These are phyloP conservation scores for Sebastes jordani DNA, from an alignment of 2,797 vertebrate genomes.

Conservation along the genomic window DNA sequence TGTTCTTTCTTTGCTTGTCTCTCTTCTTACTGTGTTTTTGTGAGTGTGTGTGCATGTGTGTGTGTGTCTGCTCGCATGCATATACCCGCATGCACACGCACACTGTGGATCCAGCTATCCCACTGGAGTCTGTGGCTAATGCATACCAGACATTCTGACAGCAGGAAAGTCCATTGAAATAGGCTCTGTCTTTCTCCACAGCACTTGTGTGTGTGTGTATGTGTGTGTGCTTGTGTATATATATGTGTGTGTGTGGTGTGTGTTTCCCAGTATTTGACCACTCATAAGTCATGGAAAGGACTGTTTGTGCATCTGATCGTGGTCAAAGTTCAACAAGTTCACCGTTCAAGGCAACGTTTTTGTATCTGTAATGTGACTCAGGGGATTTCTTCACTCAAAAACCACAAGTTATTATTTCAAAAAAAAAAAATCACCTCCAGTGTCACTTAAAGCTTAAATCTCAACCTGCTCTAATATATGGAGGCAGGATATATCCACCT, in stretches of 20 bases:
- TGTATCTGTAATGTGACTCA: slow-evolving; percentile 1
- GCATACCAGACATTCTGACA: slow-evolving; percentile 88
- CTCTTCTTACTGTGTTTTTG: slow-evolving; percentile 50
- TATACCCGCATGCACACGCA: slow-evolving; percentile 58
- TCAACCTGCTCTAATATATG: slow-evolving; percentile 58
- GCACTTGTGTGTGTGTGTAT: slow-evolving; percentile 46
- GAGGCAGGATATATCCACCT: slow-evolving; percentile 47
- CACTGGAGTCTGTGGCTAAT: slow-evolving; percentile 88
- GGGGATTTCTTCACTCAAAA: slow-evolving; percentile 11
- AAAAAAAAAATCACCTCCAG: slow-evolving; percentile 15
- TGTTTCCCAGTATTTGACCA: slow-evolving; percentile 56
- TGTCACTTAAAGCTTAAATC: slow-evolving; percentile 26
- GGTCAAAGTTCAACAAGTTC: slow-evolving; percentile 71
- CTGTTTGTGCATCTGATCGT: slow-evolving; percentile 65
- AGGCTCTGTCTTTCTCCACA: slow-evolving; percentile 68
- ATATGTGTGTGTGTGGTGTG: slow-evolving; percentile 45
- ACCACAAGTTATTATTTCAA: background rate
- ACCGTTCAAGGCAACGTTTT: slow-evolving; percentile 14
- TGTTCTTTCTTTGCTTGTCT: slow-evolving; percentile 22
- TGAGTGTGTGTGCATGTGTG: slow-evolving; percentile 16
- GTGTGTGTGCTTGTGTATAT: slow-evolving; percentile 31
- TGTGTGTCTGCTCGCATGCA: slow-evolving; percentile 24
- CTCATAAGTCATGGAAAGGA: slow-evolving; percentile 73
- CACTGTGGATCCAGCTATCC: slow-evolving; percentile 82
- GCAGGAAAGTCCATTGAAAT: slow-evolving; percentile 86